Evolutionary conservation across 2,797 vertebrate species (phyloP), one percentile per base, ranked within the genome.

Genomic region (Corythornis leucogaster): DNA sequence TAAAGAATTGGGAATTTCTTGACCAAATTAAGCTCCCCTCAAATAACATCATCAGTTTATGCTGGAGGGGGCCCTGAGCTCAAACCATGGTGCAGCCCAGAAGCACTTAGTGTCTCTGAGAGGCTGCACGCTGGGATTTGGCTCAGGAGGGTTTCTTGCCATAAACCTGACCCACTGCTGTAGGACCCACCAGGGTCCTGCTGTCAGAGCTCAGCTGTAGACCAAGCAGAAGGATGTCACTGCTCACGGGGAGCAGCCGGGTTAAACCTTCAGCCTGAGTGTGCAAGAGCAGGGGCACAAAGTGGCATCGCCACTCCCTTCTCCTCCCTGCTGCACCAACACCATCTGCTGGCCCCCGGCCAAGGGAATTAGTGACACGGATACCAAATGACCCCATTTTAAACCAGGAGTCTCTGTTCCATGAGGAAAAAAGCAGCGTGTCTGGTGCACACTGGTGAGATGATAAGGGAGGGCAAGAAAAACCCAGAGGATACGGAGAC

Each of bases 341-440:
- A 26, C 28, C 9, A 2, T 7, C 57, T 10, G 62, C 30, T 4
- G 57, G 40, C 5, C 35, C 48, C 69, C 5, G 3, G 9, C 38
- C 78, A 2, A 0, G 8, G 62, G 18, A 9, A 2, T 4, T 4
- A 0, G 5, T 1, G 46, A 4, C 62, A 43, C 51, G 2, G 3
- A 20, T 2, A 4, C 64, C 57, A 21, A 9, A 7, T 1, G 48
- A 19, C 67, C 33, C 46, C 3, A 1, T 0, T 6, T 15, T 12
- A 3, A 13, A 30, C 4, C 17, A 7, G 67, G 26, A 43, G 40
- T 71, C 63, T 61, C 33, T 58, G 25, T 14, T 17, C 6, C 58
- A 0, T 14, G 75, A 31, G 81, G 31, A 55, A 51, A 13, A 40
- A 40, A 40, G 38, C 0, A 2, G 24, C 1, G 0, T 10, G 20